Percentiles rank a stretch among this genome's conserved stretches.
phyloP scores from a whole-genome alignment of 1,140 invertebrate genomes.

The Fopius arisanus region DNA sequence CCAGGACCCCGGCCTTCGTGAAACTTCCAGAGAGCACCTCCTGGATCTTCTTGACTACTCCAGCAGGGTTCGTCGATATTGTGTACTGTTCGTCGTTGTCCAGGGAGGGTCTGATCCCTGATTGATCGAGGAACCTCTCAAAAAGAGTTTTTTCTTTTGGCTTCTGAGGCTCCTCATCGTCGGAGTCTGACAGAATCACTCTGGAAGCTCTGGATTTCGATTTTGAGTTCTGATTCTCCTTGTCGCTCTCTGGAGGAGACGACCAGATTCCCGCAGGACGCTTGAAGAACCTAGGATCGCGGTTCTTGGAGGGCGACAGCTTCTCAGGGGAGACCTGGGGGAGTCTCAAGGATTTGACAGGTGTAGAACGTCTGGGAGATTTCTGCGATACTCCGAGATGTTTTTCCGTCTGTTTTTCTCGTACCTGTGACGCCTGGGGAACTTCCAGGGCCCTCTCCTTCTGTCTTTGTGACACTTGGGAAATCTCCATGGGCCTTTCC shows the following conservation, averaged over 20 bases:
- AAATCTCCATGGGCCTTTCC: too few species aligned
- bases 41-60: slow-evolving; percentile 46
- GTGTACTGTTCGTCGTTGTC: neutral
- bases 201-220: neutral
- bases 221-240: neutral
- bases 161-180: neutral
- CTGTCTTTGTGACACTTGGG: too few species aligned
- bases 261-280: too few species aligned
- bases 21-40: slow-evolving; percentile 38
- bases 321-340: neutral
- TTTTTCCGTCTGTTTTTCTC: neutral
- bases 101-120: neutral
- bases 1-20: slow-evolving; percentile 43
- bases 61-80: slow-evolving; percentile 30
- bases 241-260: neutral
- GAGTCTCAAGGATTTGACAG: neutral
- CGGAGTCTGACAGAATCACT: neutral
- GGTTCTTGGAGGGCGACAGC: neutral
- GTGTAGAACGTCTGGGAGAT: neutral
- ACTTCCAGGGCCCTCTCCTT: too few species aligned
- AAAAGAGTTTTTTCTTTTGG: neutral
- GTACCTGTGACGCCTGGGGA: too few species aligned
- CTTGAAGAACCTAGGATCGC: neutral
- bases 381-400: neutral
- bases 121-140: neutral